Conservation (phyloP, 2,113 vertebrate genomes). For the Condylura cristata region DNA sequence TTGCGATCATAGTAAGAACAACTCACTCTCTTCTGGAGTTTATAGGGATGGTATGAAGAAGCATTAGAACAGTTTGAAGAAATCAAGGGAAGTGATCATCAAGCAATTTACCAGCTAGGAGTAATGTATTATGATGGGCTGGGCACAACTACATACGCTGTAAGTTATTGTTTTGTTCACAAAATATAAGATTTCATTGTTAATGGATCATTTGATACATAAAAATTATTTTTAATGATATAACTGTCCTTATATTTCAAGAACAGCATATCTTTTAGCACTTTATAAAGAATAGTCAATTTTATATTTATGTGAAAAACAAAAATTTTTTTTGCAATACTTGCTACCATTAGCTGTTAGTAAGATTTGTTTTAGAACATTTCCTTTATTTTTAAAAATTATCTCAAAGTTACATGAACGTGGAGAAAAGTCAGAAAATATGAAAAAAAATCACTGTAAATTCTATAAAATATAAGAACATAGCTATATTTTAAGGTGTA, state of each 20-base stretch:
- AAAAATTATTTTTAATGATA: conserved; percentile 34
- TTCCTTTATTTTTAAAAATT: conserved; percentile 6
- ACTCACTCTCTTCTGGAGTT: conserved; percentile 27
- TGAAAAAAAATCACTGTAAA: conserved; percentile 39
- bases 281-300: neutral
- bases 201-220: neutral
- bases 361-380: conserved; percentile 39
- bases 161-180: conserved; percentile 79
- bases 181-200: neutral
- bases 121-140: conserved; percentile 92
- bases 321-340: neutral
- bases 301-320: conserved; percentile 12
- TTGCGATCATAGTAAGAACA: conserved; percentile 42
- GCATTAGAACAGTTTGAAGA: conserved; percentile 87
- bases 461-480: neutral
- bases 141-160: conserved; percentile 82
- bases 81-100: conserved; percentile 86
- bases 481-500: neutral
- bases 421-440: conserved; percentile 17
- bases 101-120: conserved; percentile 89
- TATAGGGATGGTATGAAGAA: conserved; percentile 86
- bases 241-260: neutral
- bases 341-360: neutral
- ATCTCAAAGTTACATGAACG: neutral
- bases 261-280: neutral